A percentile compares a stretch with the other conserved stretches of the same genome.
Evolutionary conservation across 2,113 vertebrate genomes (phyloP).

Genomic region (Regulus satrapa): DNA sequence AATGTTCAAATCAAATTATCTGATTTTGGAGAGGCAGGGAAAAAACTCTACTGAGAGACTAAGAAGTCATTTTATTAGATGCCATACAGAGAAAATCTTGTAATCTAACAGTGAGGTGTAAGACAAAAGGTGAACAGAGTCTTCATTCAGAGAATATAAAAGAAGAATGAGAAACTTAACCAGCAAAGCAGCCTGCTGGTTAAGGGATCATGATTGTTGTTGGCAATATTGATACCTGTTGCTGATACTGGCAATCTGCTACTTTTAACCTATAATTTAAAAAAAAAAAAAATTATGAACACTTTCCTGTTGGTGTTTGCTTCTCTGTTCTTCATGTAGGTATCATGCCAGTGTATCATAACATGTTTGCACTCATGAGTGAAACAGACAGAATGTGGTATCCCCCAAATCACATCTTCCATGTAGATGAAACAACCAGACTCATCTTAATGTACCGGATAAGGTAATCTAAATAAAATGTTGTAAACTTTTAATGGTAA

Average conservation of each 20-base stretch:
- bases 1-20: not conserved
- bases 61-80: not conserved
- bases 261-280: too few relatives aligned
- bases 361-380: conserved; percentile 89
- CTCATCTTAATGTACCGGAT: conserved; percentile 84
- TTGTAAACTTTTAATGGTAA: not conserved
- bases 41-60: not conserved
- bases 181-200: not conserved
- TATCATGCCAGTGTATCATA: conserved; percentile 85
- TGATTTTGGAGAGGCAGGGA: not conserved
- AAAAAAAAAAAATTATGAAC: too few relatives aligned
- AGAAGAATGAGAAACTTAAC: not conserved
- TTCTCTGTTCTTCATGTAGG: conserved; percentile 74
- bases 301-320: not conserved
- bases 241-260: not conserved
- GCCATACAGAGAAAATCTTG: not conserved
- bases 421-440: conserved; percentile 76
- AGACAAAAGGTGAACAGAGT: not conserved
- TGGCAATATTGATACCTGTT: not conserved
- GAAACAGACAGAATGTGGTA: conserved; percentile 87
- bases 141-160: not conserved
- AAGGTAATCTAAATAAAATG: conserved; percentile 52
- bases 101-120: not conserved
- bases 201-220: not conserved
- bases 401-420: conserved; percentile 90